phyloP scores from a whole-genome alignment of 2,113 vertebrate genomes.

The Tetrax tetrax region DNA sequence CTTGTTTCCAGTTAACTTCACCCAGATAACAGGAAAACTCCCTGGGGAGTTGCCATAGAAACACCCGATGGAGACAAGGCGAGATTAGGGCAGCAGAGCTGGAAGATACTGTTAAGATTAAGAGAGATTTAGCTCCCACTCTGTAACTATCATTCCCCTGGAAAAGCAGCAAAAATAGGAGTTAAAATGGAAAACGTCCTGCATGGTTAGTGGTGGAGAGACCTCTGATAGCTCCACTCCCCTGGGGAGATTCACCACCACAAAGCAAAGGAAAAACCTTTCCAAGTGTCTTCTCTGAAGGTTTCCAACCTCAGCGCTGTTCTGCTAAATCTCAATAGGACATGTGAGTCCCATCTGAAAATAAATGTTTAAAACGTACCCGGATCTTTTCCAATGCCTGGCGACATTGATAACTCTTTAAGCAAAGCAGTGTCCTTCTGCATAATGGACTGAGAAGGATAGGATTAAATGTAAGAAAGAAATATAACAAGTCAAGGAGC shows the following conservation, averaged over 20 bases:
- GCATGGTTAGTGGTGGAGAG: background rate
- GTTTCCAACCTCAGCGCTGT: background rate
- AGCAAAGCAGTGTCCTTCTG: constrained; percentile 18
- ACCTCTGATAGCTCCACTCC: background rate
- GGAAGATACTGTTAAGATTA: background rate
- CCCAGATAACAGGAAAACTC: constrained; percentile 39
- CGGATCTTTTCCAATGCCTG: background rate
- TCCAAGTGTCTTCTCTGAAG: background rate
- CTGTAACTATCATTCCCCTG: background rate
- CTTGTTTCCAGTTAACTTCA: constrained; percentile 59
- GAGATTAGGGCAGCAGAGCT: constrained; percentile 7
- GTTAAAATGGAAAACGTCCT: background rate
- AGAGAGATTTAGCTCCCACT: background rate
- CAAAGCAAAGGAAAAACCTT: background rate
- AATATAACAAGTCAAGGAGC: constrained; percentile 8
- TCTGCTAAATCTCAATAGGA: background rate
- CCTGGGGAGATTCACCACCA: background rate
- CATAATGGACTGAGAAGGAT: constrained; percentile 24
- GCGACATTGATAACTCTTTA: background rate
- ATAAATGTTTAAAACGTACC: background rate
- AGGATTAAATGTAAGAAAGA: background rate
- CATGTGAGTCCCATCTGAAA: background rate
- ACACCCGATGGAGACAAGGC: background rate
- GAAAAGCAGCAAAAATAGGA: background rate
- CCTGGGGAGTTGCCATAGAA: constrained; percentile 34